These are phyloP conservation scores for Gonocerus acuteangulatus DNA, from an alignment of 2,888 invertebrate species.

Conservation along the genomic window DNA sequence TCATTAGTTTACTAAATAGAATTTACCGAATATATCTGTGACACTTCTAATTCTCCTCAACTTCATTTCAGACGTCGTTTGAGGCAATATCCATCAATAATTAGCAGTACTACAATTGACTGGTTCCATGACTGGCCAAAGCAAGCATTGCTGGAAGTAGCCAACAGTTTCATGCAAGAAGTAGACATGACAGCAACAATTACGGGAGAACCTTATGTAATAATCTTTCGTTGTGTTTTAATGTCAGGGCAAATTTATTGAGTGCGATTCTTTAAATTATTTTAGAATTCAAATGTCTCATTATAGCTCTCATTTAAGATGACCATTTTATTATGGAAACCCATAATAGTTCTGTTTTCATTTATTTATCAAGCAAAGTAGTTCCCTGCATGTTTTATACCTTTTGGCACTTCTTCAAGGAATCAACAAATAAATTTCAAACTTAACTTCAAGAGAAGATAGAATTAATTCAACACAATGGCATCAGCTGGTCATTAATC, in stretches of 20 bases:
- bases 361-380: too few species aligned
- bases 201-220: constrained; percentile 53
- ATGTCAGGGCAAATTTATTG: too few species aligned
- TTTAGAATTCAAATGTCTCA: too few species aligned
- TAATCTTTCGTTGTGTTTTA: constrained; percentile 31
- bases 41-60: background rate
- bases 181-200: constrained; percentile 64
- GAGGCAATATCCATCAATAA: constrained; percentile 78
- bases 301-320: too few species aligned
- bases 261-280: too few species aligned
- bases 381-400: too few species aligned
- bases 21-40: background rate
- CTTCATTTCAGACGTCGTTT: constrained; percentile 56
- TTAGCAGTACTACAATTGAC: constrained; percentile 81
- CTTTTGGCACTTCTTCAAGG: too few species aligned
- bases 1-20: background rate
- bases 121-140: constrained; percentile 87
- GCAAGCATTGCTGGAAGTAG: constrained; percentile 82
- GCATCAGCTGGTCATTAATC: too few species aligned
- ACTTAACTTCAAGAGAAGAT: too few species aligned
- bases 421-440: too few species aligned
- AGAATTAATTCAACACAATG: too few species aligned
- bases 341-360: background rate
- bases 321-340: background rate
- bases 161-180: constrained; percentile 67